Evolutionary conservation across 2,888 invertebrate species (phyloP).

Genomic region (Cheilosia variabilis): DNA sequence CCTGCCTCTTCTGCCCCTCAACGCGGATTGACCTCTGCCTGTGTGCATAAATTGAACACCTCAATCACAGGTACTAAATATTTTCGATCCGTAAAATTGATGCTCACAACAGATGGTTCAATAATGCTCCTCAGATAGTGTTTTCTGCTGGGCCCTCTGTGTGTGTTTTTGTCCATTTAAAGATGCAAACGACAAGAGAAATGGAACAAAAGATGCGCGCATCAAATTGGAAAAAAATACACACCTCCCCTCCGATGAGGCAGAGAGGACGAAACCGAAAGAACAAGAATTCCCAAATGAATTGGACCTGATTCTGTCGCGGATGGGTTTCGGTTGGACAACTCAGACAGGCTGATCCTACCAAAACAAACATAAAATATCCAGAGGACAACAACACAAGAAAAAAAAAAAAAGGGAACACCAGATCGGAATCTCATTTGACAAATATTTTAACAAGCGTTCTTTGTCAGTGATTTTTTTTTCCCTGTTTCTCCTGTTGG

Average conservation of each 20-base stretch:
- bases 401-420: constrained; percentile 37
- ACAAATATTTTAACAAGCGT: constrained; percentile 72
- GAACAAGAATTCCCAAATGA: constrained; percentile 56
- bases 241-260: not conserved
- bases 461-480: constrained; percentile 38
- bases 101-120: constrained; percentile 66
- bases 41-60: constrained; percentile 64
- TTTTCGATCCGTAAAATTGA: constrained; percentile 48
- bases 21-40: constrained; percentile 52
- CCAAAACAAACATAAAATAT: constrained; percentile 67
- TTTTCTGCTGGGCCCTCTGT: not conserved
- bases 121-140: constrained; percentile 47
- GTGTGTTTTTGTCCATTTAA: constrained; percentile 24
- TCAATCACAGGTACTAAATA: constrained; percentile 66
- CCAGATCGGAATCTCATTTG: constrained; percentile 70
- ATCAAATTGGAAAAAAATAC: constrained; percentile 26
- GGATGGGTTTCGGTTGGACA: constrained; percentile 54
- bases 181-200: constrained; percentile 37
- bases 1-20: constrained; percentile 1
- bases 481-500: constrained; percentile 1
- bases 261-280: constrained; percentile 23
- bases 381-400: constrained; percentile 51
- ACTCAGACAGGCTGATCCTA: constrained; percentile 62
- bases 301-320: constrained; percentile 69
- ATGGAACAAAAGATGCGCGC: constrained; percentile 47